Evolutionary conservation across 64 coral and sea anemone species (phyloP).

Genomic region (Stichodactyla helianthus): DNA sequence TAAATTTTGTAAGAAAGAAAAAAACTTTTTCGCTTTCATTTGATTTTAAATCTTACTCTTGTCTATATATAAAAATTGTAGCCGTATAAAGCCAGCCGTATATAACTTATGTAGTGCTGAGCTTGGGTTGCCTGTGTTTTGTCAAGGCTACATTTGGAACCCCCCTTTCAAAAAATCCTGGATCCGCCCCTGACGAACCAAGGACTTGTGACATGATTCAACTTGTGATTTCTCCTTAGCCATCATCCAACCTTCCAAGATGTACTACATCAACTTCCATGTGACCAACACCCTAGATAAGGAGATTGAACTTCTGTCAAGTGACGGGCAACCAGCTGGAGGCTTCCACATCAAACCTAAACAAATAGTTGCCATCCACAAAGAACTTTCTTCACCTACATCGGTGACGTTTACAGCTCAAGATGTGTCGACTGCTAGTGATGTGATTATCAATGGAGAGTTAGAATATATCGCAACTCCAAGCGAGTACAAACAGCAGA

Average conservation of each 20-base stretch:
- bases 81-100: no score
- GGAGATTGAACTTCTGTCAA: slow-evolving; percentile 40
- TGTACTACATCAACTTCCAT: slow-evolving; percentile 56
- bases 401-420: slow-evolving; percentile 61
- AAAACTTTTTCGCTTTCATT: no score
- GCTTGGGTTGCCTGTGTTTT: no score
- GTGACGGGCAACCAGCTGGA: slow-evolving; percentile 58
- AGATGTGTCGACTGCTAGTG: slow-evolving; percentile 36
- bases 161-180: no score
- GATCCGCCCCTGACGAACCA: no score
- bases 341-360: slow-evolving; percentile 52
- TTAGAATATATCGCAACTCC: slow-evolving; percentile 41
- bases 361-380: slow-evolving; percentile 38
- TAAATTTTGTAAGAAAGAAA: no score
- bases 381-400: slow-evolving; percentile 50
- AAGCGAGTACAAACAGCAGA: slow-evolving; percentile 53
- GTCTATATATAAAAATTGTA: no score
- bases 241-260: slow-evolving; percentile 70
- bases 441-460: slow-evolving; percentile 62
- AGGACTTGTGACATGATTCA: neutral
- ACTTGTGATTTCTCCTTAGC: slow-evolving; percentile 25
- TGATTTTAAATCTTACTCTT: no score
- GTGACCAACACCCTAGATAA: slow-evolving; percentile 59
- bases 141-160: no score
- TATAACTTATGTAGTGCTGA: no score